Evolutionary conservation across 2,888 invertebrate genomes (phyloP), one percentile per base, ranked within the genome.

Genomic region (Apoda limacodes): DNA sequence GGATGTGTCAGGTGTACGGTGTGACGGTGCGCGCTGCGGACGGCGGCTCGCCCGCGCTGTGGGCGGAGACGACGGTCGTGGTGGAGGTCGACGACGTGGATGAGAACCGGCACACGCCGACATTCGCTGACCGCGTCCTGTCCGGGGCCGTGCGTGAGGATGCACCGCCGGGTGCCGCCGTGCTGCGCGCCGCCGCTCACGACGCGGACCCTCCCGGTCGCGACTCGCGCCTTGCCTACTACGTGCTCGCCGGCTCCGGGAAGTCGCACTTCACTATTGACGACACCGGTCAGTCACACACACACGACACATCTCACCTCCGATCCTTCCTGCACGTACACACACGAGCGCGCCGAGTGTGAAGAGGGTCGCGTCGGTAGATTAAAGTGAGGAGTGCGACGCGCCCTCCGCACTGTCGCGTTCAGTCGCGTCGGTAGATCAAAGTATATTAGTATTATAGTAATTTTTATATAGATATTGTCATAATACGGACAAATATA

Each of bases 81-180:
- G 86, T 98, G 30, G 93, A 95, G 70, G 85, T 94, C 39, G 89
- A 92, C 45, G 97, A 98, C 74, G 96, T 97, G 10, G 95, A 98
- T 74, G 97, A 97, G 74, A 97, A 97, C 71, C 81, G 88, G 32
- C 87, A 88, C 67, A 83, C 93, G 30, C 95, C 97, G 2, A 80
- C 82, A 43, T 97, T 97, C 67, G 84, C 84, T 30, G 92, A 92
- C 62, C 54, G 44, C 25, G 92, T 93, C 44, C 75, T 90, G 40
- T 72, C 83, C 38, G 91, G 90, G 28, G 82, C 80, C 45, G 90
- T 97, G 40, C 80, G 74, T 34, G 97, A 98, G 75, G 95, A 94
- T 67, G 85, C 87, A 51, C 86, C 90, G 4, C 81, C 88, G 23
- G 93, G 91, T 32, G 85, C 91, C 3, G 75, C 86, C 22, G 95